phyloP scores from a whole-genome alignment of 2,888 invertebrate genomes.

The Coelopa pilipes region DNA sequence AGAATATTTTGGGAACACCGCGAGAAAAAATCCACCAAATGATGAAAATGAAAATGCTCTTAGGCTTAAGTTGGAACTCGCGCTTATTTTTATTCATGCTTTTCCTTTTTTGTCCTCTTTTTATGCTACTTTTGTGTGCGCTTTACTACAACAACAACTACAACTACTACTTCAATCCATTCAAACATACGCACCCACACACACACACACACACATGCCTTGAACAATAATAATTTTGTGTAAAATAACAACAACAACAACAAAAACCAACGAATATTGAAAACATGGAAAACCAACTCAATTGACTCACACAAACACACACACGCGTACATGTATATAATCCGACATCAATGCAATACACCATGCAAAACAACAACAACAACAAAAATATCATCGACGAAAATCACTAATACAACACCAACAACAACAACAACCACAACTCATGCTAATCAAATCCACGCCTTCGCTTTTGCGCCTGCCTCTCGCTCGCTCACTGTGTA shows the following conservation, averaged over 20 bases:
- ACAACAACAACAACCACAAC: slow-evolving; percentile 1
- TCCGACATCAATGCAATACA: slow-evolving; percentile 41
- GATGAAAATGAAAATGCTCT: background rate
- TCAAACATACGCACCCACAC: background rate
- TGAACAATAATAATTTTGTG: background rate
- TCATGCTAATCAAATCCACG: slow-evolving; percentile 2
- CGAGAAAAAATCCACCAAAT: background rate
- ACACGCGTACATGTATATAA: background rate
- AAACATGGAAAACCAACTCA: background rate
- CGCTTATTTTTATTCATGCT: slow-evolving; percentile 8
- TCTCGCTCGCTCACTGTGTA: background rate
- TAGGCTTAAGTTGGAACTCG: background rate
- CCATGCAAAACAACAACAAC: slow-evolving; percentile 33
- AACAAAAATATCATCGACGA: slow-evolving; percentile 10
- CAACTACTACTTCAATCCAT: background rate
- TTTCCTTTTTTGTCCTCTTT: slow-evolving; percentile 15
- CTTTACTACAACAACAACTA: slow-evolving; percentile 8
- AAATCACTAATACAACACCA: slow-evolving; percentile 24
- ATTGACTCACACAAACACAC: background rate
- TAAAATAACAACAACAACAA: background rate
- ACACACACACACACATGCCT: background rate
- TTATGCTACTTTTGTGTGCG: slow-evolving; percentile 9
- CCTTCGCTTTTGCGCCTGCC: slow-evolving; percentile 17
- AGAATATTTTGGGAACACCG: background rate
- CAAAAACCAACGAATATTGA: background rate